phyloP scores from a whole-genome alignment of 2,113 vertebrate species.

The Progne subis region DNA sequence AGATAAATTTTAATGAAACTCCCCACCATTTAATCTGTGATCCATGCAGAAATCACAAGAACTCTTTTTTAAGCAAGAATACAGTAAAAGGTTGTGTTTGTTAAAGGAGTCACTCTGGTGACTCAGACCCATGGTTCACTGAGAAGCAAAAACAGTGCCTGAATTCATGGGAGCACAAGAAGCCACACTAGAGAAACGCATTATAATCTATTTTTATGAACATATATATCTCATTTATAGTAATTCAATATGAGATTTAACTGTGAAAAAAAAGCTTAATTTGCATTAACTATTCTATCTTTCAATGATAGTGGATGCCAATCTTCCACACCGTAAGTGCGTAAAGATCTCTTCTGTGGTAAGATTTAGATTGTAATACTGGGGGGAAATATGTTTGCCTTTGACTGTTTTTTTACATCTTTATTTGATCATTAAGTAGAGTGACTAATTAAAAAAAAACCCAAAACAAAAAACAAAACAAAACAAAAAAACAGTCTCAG shows the following conservation, averaged over 20 bases:
- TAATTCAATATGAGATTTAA: neutral
- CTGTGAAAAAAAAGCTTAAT: neutral
- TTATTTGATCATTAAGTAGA: neutral
- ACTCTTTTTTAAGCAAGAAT: neutral
- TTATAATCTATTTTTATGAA: neutral
- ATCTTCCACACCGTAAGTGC: neutral
- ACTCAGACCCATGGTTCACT: neutral
- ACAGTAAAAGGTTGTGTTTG: neutral
- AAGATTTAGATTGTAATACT: neutral
- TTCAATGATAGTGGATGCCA: neutral
- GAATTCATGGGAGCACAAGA: neutral
- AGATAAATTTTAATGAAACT: neutral
- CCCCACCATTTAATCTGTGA: fast-evolving
- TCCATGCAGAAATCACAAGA: neutral
- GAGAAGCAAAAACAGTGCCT: neutral
- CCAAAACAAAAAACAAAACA: too few relatives aligned
- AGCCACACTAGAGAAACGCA: neutral
- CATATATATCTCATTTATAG: neutral
- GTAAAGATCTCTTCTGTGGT: neutral
- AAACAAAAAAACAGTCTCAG: neutral
- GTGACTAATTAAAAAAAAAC: neutral
- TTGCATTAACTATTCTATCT: neutral
- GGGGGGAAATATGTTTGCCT: neutral
- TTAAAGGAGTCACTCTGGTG: neutral
- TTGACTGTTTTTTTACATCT: neutral